A percentile compares a stretch with the other conserved stretches of the same genome.
Conservation (phyloP, 1,140 invertebrate species). For the Sycobia sp. region DNA sequence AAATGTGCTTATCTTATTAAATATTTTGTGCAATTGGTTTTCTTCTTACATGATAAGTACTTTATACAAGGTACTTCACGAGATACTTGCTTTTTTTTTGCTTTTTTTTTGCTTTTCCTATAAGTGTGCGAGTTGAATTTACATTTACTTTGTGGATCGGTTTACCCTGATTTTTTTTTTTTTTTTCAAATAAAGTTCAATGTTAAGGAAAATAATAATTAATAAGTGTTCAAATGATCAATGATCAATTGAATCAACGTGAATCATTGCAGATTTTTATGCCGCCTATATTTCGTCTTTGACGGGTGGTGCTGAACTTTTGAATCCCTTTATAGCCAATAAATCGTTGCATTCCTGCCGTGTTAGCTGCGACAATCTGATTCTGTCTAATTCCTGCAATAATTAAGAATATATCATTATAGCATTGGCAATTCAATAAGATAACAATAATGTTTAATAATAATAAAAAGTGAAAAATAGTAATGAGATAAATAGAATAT, state of each 20-base stretch:
- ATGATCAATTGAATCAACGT: conserved; percentile 27
- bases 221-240: not conserved
- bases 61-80: not conserved
- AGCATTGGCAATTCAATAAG: too few species aligned
- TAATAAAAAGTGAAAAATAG: too few species aligned
- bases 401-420: too few species aligned
- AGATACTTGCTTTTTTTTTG: not conserved
- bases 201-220: not conserved
- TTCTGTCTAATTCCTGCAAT: conserved; percentile 67
- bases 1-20: conserved; percentile 34
- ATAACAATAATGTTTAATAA: too few species aligned
- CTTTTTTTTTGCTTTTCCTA: not conserved
- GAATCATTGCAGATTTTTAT: conserved; percentile 35
- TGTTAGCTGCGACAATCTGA: conserved; percentile 65
- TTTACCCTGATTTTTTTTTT: not conserved
- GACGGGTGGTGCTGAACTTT: conserved; percentile 44
- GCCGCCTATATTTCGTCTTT: conserved; percentile 54
- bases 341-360: conserved; percentile 74
- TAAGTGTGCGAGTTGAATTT: conserved; percentile 3
- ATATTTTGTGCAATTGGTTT: conserved; percentile 31
- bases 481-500: too few species aligned
- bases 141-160: conserved; percentile 13
- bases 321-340: conserved; percentile 68
- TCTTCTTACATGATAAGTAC: not conserved
- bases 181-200: not conserved